phyloP scores from a whole-genome alignment of 2,113 vertebrate species.

The Alaudala cheleensis region DNA sequence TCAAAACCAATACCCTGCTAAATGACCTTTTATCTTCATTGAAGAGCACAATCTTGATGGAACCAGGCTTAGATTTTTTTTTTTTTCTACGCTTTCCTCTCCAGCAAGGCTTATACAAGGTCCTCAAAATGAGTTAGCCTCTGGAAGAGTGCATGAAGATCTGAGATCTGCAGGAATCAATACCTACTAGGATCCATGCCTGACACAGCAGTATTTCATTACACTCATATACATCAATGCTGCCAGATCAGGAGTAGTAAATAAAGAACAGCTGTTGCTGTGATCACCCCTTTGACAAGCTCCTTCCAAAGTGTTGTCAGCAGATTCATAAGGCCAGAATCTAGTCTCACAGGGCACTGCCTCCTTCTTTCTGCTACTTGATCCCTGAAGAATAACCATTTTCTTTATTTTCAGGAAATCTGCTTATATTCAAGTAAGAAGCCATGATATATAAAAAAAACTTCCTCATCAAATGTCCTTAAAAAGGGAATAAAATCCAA shows the following conservation, averaged over 20 bases:
- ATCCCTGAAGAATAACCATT: not conserved
- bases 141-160: not conserved
- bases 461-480: not conserved
- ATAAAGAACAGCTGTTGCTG: constrained; percentile 26
- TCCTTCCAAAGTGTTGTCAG: not conserved
- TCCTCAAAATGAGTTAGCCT: not conserved
- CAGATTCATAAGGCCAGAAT: not conserved
- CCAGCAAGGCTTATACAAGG: not conserved
- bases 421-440: not conserved
- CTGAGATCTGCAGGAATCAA: not conserved
- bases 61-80: not conserved
- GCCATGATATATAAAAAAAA: not conserved
- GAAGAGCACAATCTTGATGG: fast-evolving
- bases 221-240: not conserved
- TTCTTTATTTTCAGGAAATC: not conserved
- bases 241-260: constrained; percentile 11
- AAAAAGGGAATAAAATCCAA: not conserved
- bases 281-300: not conserved
- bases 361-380: not conserved
- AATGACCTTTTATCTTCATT: not conserved
- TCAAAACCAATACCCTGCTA: not conserved
- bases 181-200: not conserved
- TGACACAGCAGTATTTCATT: not conserved
- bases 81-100: not conserved
- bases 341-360: not conserved